Evolutionary conservation across 1,140 invertebrate species (phyloP), one percentile per base, ranked within the genome.

Genomic region (Atta texana): DNA sequence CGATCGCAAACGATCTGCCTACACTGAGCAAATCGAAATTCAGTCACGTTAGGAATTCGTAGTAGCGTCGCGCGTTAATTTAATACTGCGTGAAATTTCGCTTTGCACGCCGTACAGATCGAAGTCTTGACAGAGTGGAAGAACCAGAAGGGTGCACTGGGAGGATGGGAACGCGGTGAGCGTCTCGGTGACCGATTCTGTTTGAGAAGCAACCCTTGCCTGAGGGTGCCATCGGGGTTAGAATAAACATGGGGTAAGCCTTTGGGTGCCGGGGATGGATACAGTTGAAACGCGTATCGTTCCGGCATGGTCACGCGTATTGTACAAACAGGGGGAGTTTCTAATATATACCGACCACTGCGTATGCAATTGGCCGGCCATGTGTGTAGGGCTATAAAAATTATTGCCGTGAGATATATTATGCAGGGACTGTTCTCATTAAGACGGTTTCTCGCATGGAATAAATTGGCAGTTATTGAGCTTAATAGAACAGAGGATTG

Each of bases 121-220:
- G 68, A 59, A 31, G 69, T 66, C 61, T 76, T 81, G 68, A 57
- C 82, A 86, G 76, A 89, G 87, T 86, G 75, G 87, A 80, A 80
- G 66, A 66, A 80, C 71, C 39, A 21, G 88, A 89, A 89, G 88
- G 84, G 88, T 81, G 75, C 59, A 28, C 18, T 18, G 68, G 82
- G 63, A 91, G 91, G 90, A 89, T 88, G 90, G 66, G 78, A 81
- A 55, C 31, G 86, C 84, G 87, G 88, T 85, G 88, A 91, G 89
- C 90, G 91, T 93, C 93, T 93, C 90, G 89, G 91, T 93, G 93
- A 93, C 92, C 93, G 94, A 94, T 93, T 94, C 92, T 94, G 93
- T 94, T 94, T 94, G 92, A 93, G 92, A 76, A 91, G 91, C 92
- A 92, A 94, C 94, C 94, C 93, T 94, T 94, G 93, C 92, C 92